A percentile compares a stretch with the other conserved stretches of the same genome.
phyloP scores from a whole-genome alignment of 2,888 invertebrate species.

The Nowickia ferox region DNA sequence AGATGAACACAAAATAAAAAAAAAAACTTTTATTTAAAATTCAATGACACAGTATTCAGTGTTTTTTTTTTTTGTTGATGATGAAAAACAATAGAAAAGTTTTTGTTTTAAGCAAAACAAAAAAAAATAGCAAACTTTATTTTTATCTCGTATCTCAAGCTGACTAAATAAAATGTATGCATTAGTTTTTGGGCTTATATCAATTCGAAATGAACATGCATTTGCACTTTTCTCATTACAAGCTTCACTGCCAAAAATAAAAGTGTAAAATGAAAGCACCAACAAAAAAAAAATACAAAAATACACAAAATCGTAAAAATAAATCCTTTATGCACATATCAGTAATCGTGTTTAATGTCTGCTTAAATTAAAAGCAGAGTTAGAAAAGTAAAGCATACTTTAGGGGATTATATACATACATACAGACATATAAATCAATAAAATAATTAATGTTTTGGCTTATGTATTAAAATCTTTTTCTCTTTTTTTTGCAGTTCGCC shows the following conservation, averaged over 20 bases:
- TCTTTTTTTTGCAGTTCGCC: constrained; percentile 56
- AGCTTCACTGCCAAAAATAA: background rate
- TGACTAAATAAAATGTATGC: background rate
- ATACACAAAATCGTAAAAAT: constrained; percentile 1
- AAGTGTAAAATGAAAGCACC: background rate
- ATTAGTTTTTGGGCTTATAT: constrained; percentile 39
- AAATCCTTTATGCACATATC: constrained; percentile 33
- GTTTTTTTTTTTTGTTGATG: background rate
- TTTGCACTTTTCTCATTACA: constrained; percentile 51
- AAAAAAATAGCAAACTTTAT: background rate
- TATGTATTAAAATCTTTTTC: background rate
- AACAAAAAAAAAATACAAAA: background rate
- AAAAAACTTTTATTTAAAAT: constrained; percentile 13
- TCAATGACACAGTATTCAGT: background rate
- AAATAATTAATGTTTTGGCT: background rate
- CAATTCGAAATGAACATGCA: constrained; percentile 53
- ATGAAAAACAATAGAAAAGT: background rate
- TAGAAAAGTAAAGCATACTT: background rate
- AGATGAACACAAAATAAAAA: background rate
- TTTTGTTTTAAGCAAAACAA: too few relatives aligned
- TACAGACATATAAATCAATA: too few relatives aligned
- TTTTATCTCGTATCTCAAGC: background rate
- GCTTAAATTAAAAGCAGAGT: background rate
- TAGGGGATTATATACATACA: background rate
- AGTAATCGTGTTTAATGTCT: background rate